Evolutionary conservation across 1,140 invertebrate species (phyloP), one percentile per base, ranked within the genome.

Genomic region (Bombus sibiricus): DNA sequence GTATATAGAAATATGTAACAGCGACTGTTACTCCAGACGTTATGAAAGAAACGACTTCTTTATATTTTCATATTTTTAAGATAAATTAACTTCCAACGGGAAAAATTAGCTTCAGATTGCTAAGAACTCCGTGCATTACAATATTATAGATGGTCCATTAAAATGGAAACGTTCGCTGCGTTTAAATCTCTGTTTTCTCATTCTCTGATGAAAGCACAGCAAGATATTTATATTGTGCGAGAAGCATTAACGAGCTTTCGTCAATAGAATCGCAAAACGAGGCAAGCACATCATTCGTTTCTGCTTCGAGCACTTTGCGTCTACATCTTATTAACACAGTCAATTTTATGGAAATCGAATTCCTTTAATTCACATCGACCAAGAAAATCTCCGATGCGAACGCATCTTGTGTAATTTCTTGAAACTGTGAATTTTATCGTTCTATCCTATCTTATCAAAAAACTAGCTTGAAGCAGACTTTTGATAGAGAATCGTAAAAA

Each of bases 311-410:
- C 28, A 47, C 69, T 73, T 74, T 81, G 80, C 80, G 59, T 75
- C 9, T 66, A 18, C n/a, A 53, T 57, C 47, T 47, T 59, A 72
- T 34, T 25, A 32, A 73, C 22, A 41, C 37, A 37, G 53, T 81
- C 41, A 82, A 74, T 75, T 82, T 82, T 32, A 82, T 82, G 81
- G 72, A 82, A 82, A 82, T 82, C 32, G 43, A 41, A 39, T 82
- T 73, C 57, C 59, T 64, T 75, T 82, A 64, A 82, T 82, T 82
- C 37, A 8, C n/a, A 15, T 64, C 22, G 71, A 25, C 13, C 39
- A n/a, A 13, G 71, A 59, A 75, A 47, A 64, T 37, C 34, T 64
- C 12, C 53, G 34, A 62, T 32, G 37, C 32, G 79, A 82, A 37
- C 32, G 18, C 22, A 32, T 9, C n/a, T 18, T 12, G 57, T 13